Conservation (phyloP, 2,797 vertebrate genomes). For the Sternotherus odoratus region DNA sequence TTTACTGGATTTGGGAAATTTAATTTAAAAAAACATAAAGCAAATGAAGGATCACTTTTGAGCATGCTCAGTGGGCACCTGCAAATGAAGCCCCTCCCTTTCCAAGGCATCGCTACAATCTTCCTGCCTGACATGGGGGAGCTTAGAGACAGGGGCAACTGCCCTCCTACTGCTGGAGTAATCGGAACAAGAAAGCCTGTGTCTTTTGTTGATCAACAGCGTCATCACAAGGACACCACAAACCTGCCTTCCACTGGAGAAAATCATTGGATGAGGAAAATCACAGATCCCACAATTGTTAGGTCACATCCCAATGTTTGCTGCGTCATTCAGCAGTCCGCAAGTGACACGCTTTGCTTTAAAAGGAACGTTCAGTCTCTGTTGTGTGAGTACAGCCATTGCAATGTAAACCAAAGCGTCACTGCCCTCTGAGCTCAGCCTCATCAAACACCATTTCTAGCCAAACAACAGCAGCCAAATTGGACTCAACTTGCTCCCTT, state of each 20-base stretch:
- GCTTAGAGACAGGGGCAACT: neutral
- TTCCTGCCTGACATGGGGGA: neutral
- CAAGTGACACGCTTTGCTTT: neutral
- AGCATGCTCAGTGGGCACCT: neutral
- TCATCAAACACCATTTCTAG: neutral
- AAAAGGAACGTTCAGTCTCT: neutral
- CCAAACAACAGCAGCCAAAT: neutral
- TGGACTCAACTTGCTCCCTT: neutral
- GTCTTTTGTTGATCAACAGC: neutral
- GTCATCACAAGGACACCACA: neutral
- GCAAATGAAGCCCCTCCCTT: neutral
- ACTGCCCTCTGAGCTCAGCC: neutral
- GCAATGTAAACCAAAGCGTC: neutral
- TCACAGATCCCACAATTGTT: neutral
- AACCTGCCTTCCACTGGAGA: neutral
- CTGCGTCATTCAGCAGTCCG: neutral
- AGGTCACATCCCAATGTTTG: neutral
- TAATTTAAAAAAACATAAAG: neutral
- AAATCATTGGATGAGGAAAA: neutral
- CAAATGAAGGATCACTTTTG: neutral
- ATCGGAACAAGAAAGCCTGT: neutral
- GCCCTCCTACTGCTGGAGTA: neutral
- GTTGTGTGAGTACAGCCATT: neutral
- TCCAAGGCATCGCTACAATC: neutral
- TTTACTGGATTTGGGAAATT: neutral